Percentiles rank a stretch among this genome's conserved stretches.
These are phyloP conservation scores for Proteles cristata DNA, from an alignment of 2,113 vertebrate genomes.

Conservation along the genomic window DNA sequence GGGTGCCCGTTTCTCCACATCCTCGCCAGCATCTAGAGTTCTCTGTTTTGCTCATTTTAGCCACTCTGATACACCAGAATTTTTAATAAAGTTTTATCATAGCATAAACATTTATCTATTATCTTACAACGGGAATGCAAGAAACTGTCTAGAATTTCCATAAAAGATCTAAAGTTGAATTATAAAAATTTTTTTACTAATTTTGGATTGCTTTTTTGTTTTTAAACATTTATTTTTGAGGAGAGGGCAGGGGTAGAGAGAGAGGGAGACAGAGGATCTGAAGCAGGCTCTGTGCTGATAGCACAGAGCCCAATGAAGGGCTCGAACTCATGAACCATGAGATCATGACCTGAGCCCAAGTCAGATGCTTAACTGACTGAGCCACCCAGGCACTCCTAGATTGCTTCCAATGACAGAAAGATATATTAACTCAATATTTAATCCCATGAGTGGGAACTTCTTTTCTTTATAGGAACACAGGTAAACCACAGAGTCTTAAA, in stretches of 20 bases:
- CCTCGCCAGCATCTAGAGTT: too few species aligned
- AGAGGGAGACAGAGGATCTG: too few species aligned
- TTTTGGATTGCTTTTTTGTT: background rate
- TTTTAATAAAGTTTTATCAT: background rate
- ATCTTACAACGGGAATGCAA: background rate
- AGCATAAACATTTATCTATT: background rate
- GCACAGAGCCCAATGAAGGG: too few species aligned
- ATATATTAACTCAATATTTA: background rate
- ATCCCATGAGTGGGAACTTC: background rate
- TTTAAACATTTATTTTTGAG: too few species aligned
- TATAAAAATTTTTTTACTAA: background rate
- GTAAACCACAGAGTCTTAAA: conserved; percentile 5
- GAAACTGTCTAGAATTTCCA: background rate
- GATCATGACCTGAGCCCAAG: too few species aligned
- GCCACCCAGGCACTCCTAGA: background rate
- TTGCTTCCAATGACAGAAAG: background rate
- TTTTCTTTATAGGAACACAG: background rate
- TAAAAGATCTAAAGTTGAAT: background rate
- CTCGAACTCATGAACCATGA: too few species aligned
- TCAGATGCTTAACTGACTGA: too few species aligned
- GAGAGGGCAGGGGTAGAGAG: too few species aligned
- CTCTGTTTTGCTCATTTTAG: too few species aligned
- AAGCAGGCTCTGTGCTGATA: too few species aligned
- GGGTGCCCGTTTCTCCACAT: too few species aligned
- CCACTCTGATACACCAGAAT: background rate